Percentiles rank a stretch among this genome's conserved stretches.
These are phyloP conservation scores for Platerodrilus igneus DNA, from an alignment of 2,888 invertebrate genomes.

Conservation along the genomic window DNA sequence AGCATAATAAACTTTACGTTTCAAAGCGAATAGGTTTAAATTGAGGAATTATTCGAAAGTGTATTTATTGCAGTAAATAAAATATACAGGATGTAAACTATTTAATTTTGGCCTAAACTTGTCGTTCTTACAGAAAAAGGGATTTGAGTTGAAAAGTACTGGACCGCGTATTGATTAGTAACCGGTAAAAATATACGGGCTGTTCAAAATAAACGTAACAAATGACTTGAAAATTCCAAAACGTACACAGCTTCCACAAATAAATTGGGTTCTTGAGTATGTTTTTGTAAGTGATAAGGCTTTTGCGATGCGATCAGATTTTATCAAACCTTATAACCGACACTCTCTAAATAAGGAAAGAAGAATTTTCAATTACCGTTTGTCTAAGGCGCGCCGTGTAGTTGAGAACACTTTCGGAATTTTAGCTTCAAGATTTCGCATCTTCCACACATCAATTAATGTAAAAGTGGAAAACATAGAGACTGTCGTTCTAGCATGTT, in stretches of 20 bases:
- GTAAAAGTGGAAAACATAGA: constrained; percentile 1
- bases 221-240: background rate
- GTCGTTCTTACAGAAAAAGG: too few relatives aligned
- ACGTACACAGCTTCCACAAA: too few relatives aligned
- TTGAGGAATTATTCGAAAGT: too few relatives aligned
- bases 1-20: too few relatives aligned
- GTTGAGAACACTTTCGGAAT: constrained; percentile 2
- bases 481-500: background rate
- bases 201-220: too few relatives aligned
- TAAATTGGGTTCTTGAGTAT: constrained; percentile 2
- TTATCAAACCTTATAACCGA: constrained; percentile 3
- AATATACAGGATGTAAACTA: too few relatives aligned
- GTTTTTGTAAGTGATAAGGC: constrained; percentile 1
- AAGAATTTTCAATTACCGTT: constrained; percentile 28
- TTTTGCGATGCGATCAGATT: background rate
- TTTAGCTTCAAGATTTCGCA: constrained; percentile 2
- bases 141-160: too few relatives aligned
- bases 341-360: constrained; percentile 3
- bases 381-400: background rate
- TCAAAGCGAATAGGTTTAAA: too few relatives aligned
- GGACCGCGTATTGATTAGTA: too few relatives aligned
- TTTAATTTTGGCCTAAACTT: too few relatives aligned
- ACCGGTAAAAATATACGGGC: too few relatives aligned
- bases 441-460: background rate
- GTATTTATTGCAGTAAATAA: too few relatives aligned